A percentile compares a stretch with the other conserved stretches of the same genome.
Conservation (phyloP, 2,113 vertebrate species). For the Tychaedon coryphoeus region DNA sequence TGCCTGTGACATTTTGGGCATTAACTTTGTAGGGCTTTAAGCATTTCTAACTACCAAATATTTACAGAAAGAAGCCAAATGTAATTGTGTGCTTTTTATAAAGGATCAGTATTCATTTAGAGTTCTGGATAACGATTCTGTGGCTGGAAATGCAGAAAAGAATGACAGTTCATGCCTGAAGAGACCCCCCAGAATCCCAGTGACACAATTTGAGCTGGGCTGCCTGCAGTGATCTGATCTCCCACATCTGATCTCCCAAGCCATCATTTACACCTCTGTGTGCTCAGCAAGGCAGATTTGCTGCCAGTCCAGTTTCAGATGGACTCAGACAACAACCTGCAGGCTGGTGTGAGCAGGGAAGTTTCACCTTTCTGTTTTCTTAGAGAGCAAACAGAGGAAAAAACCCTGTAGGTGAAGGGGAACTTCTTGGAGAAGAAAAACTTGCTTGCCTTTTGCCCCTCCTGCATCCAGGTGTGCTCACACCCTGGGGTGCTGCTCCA, state of each 20-base stretch:
- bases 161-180: not conserved
- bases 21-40: not conserved
- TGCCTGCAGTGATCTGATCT: not conserved
- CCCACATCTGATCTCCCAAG: not conserved
- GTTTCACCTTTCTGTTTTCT: not conserved
- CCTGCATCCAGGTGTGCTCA: not conserved
- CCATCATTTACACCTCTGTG: accelerated
- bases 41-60: not conserved
- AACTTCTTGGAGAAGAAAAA: not conserved
- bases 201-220: not conserved
- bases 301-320: not conserved
- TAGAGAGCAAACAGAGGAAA: not conserved
- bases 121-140: not conserved
- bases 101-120: not conserved
- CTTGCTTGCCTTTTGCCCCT: not conserved
- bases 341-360: not conserved
- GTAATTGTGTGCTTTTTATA: not conserved
- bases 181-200: not conserved
- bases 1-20: not conserved
- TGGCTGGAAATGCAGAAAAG: not conserved
- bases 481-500: not conserved
- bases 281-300: not conserved
- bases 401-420: not conserved
- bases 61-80: not conserved
- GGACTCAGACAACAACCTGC: not conserved